These are phyloP conservation scores for Microcaecilia unicolor DNA, from an alignment of 2,797 vertebrate genomes.

Conservation along the genomic window DNA sequence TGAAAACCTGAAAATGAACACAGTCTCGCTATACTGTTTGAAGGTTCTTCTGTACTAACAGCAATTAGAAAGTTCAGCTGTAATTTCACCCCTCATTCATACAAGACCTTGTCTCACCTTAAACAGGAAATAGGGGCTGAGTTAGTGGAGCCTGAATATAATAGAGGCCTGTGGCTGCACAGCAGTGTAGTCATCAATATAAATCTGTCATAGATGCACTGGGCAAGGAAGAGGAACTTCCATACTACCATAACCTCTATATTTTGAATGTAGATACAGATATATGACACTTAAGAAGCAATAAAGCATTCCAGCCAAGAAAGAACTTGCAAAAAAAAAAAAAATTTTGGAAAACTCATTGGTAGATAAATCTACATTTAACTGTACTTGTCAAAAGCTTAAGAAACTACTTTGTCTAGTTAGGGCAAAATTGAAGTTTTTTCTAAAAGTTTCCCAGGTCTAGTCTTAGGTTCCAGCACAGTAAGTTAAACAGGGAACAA, in stretches of 20 bases:
- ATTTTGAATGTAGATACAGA: constrained; percentile 42
- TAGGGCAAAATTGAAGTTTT: constrained; percentile 21
- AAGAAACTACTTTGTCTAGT: constrained; percentile 12
- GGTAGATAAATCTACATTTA: constrained; percentile 1
- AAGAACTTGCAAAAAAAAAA: constrained; percentile 2
- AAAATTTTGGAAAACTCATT: background rate
- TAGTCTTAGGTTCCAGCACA: constrained; percentile 7
- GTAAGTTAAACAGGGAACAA: no score
- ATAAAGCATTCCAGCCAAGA: constrained; percentile 26
- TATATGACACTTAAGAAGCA: constrained; percentile 38
- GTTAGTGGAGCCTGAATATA: constrained; percentile 47
- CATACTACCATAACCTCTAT: constrained; percentile 26
- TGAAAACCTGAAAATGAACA: constrained; percentile 5
- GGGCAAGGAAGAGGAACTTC: constrained; percentile 50
- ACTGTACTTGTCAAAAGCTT: constrained; percentile 8
- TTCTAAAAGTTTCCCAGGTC: constrained; percentile 20
- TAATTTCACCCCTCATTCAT: constrained; percentile 55
- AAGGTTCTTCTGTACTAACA: constrained; percentile 40
- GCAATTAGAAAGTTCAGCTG: constrained; percentile 57
- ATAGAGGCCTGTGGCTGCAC: constrained; percentile 47
- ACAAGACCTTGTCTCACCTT: constrained; percentile 48
- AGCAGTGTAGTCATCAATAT: constrained; percentile 46
- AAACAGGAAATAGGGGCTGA: constrained; percentile 56
- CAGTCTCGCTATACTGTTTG: constrained; percentile 33
- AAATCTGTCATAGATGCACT: constrained; percentile 58